Evolutionary conservation across 2,113 vertebrate genomes (phyloP).

Genomic region (Oncorhynchus tshawytscha): DNA sequence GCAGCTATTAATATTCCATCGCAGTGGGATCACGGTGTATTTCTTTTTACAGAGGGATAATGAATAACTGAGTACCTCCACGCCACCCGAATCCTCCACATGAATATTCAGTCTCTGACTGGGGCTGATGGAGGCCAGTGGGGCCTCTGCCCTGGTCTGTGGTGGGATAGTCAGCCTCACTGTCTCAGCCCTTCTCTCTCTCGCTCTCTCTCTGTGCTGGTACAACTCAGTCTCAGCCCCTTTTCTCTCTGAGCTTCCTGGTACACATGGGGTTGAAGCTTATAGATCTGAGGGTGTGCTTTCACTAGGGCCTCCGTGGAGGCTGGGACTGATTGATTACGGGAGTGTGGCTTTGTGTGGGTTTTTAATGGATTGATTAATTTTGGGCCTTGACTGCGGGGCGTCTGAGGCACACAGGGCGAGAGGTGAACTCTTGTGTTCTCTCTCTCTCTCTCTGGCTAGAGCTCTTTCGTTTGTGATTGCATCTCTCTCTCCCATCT

Average conservation of each 20-base stretch:
- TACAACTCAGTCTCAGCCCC: neutral
- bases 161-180: conserved; percentile 40
- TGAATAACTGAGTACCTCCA: conserved; percentile 76
- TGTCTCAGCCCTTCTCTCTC: neutral
- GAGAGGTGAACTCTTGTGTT: conserved; percentile 40
- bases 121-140: conserved; percentile 57
- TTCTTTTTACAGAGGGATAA: conserved; percentile 75
- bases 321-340: conserved; percentile 64
- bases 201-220: too few species aligned
- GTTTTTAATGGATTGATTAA: conserved; percentile 74
- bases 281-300: conserved; percentile 54
- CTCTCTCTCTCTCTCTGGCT: conserved; percentile 32
- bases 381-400: conserved; percentile 42
- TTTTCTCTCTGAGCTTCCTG: neutral
- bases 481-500: conserved; percentile 30
- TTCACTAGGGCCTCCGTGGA: conserved; percentile 48
- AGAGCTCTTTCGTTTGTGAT: conserved; percentile 28
- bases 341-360: conserved; percentile 57
- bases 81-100: conserved; percentile 62
- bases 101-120: conserved; percentile 73
- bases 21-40: conserved; percentile 68
- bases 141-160: conserved; percentile 51
- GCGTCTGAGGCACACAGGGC: conserved; percentile 40
- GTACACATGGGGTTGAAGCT: conserved; percentile 11
- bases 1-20: conserved; percentile 75